Evolutionary conservation across 1,140 invertebrate species (phyloP), one percentile per base, ranked within the genome.

Genomic region (Papilio helenus): DNA sequence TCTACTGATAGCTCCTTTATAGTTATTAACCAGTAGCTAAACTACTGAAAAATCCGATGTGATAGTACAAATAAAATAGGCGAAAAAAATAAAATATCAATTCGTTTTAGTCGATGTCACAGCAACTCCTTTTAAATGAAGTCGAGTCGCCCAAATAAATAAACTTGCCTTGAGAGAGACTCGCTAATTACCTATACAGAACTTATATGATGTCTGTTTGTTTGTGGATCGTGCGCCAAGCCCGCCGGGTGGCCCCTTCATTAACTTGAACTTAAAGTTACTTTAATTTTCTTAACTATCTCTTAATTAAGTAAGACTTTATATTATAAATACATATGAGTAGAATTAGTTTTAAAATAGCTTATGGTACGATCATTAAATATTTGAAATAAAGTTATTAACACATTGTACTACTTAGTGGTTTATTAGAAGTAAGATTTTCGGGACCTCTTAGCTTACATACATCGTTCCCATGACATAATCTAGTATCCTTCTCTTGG

Each of bases 71-170:
- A n/a, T 49, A 72, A 58, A 55, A 76, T 71, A 65, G 58, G n/a
- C 76, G 46, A 44, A 65, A 58, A 82, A 80, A 68, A 68, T 71
- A 73, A 84, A 88, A 76, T 83, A 90, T 88, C 89, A 91, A 90
- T 72, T 81, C 61, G 2, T 9, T 0, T 80, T 18, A 0, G 44
- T 84, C 83, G 73, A 20, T 34, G 23, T 84, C 83, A 58, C 82
- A 39, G 23, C 72, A 65, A 79, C 85, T 88, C 81, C 82, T 89
- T 86, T 89, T 87, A 90, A 90, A 89, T 87, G 90, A 86, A 91
- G 86, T 81, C 85, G 86, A 89, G 84, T 88, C 86, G 84, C 85
- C 87, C 87, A 90, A 90, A 93, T 91, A 91, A 90, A 90, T 92
- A 89, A 91, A 91, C 82, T 90, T 87, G 87, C 81, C 83, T 85